Conservation (phyloP, 2,113 vertebrate species). For the Sakesphorus luctuosus region DNA sequence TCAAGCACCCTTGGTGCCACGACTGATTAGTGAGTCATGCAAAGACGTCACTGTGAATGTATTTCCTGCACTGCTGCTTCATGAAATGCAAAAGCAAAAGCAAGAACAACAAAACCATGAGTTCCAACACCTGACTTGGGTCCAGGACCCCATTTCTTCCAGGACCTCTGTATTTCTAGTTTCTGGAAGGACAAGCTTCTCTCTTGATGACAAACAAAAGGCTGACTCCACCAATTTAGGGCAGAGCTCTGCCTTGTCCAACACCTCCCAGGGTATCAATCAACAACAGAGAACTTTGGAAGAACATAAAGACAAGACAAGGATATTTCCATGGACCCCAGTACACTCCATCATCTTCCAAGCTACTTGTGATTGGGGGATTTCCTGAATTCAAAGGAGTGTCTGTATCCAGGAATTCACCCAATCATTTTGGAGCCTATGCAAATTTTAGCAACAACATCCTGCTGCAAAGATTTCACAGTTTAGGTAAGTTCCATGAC, state of each 20-base stretch:
- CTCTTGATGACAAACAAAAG: background rate
- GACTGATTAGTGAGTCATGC: constrained; percentile 36
- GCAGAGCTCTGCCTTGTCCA: background rate
- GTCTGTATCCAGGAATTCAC: background rate
- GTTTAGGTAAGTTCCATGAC: background rate
- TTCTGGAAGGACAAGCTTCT: background rate
- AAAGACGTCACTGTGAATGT: background rate
- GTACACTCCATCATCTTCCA: background rate
- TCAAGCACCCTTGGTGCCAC: constrained; percentile 21
- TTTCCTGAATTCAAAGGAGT: background rate
- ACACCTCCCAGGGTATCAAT: background rate
- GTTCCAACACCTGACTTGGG: background rate
- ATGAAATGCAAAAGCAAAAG: background rate
- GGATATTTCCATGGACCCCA: background rate
- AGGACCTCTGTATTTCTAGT: background rate
- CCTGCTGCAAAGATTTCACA: background rate
- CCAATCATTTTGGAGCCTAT: background rate
- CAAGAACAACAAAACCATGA: background rate
- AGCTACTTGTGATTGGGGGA: background rate
- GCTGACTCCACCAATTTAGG: background rate
- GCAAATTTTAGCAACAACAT: constrained; percentile 1
- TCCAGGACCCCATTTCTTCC: background rate
- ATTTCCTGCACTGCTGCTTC: constrained; percentile 27
- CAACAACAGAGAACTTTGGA: background rate
- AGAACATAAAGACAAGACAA: background rate